phyloP scores from a whole-genome alignment of 2,888 invertebrate species.

The Spisula subtruncata region DNA sequence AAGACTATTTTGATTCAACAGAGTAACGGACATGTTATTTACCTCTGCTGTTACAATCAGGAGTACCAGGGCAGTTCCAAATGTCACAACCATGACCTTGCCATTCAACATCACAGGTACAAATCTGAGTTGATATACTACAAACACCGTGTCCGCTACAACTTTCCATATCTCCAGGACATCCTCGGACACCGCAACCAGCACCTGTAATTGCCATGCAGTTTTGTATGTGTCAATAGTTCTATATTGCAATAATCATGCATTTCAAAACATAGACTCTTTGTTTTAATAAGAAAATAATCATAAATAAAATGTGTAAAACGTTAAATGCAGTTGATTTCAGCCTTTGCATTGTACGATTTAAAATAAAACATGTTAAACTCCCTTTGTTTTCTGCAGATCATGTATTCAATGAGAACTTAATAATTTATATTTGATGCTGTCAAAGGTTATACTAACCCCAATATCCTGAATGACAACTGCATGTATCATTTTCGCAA shows the following conservation, averaged over 20 bases:
- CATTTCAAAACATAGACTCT: no score
- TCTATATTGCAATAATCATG: no score
- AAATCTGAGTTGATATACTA: slow-evolving; percentile 73
- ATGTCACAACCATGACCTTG: slow-evolving; percentile 76
- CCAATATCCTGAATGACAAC: slow-evolving; percentile 78
- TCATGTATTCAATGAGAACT: no score
- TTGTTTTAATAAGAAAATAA: no score
- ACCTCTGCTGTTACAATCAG: slow-evolving; percentile 76
- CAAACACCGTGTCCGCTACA: slow-evolving; percentile 78
- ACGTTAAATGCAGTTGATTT: no score
- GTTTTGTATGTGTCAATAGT: no score
- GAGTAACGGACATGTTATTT: neutral
- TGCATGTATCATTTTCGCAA: slow-evolving; percentile 76
- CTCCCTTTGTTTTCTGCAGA: no score
- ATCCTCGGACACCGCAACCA: slow-evolving; percentile 74
- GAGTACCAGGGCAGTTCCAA: slow-evolving; percentile 78
- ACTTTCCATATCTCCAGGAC: slow-evolving; percentile 76
- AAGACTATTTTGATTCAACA: neutral
- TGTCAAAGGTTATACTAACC: slow-evolving; percentile 67
- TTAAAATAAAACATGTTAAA: no score
- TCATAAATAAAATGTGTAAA: no score
- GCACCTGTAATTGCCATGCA: slow-evolving; percentile 65
- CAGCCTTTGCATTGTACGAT: no score
- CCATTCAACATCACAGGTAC: slow-evolving; percentile 77
- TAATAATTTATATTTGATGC: no score